Base-by-base conservation (phyloP, 2,797 vertebrate species). In the Tokudaia muenninki region DNA sequence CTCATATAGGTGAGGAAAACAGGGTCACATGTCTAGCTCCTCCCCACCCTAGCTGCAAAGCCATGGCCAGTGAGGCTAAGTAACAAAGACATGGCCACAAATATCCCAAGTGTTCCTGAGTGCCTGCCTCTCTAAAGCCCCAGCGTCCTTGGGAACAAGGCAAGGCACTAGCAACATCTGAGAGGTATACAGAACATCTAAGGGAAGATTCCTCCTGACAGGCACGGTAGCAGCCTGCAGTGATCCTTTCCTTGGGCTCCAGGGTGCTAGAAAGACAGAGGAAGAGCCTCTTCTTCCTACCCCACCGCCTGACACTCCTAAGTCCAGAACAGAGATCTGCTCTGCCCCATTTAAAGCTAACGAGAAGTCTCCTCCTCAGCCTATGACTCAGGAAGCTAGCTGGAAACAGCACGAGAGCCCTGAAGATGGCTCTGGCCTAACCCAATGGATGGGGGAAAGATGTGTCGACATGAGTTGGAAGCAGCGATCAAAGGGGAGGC, bases 281-380 rank as follows among this genome's bases (percentile, higher is more conserved):
- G 26, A 61, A 57, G 57, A 65, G 92, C 81, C 90, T 89, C 86
- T 50, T 70, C 24, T 74, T 37, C 80, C n/a, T 88, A 88, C 47
- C 61, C 24, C 6, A 65, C 75, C 2, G 13, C 31, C 63, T 63
- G 52, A 87, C 59, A 3, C 47, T 80, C 74, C 80, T 67, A 92
- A 88, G 52, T 57, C 75, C 52, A 52, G 52, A 87, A 75, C 26
- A 74, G 70, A n/a, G 74, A 84, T 78, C 57, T 41, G 79, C 41
- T 87, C 74, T 90, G 94, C 65, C 96, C 87, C 87, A 87, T 50
- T 95, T 91, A 96, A 34, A 37, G 92, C n/a, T 87, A 78, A 90
- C 4, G 63, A 87, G 70, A 37, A 50, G 86, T 29, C 90, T 67
- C 65, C 22, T 92, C 50, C 41, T 89, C 78, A 88, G 50, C 29